Evolutionary conservation across 1,140 invertebrate species (phyloP), one percentile per base, ranked within the genome.

Genomic region (Euglossa dilemma): DNA sequence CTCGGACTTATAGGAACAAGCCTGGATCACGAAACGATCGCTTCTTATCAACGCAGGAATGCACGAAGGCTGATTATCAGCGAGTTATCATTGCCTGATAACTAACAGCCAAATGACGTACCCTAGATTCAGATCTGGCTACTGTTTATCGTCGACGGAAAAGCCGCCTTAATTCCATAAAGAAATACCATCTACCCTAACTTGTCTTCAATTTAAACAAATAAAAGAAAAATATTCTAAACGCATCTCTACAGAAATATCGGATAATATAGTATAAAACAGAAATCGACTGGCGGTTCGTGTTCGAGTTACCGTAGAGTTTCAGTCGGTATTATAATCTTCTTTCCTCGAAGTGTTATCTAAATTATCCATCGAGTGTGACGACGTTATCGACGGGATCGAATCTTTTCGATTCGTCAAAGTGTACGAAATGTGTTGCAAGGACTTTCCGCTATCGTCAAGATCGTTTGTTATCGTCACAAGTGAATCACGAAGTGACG

Each of bases 31-130:
- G n/a, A 50, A 47, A 54, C 45, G 69, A 43, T 25, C 23, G 59
- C 67, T 43, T 71, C 76, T 87, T 85, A 85, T 86, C 85, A 78
- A 28, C 61, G 2, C 23, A 74, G 78, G 83, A 85, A 87, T 87
- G 83, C 72, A 59, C 12, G 56, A 75, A 54, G 67, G 16, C 36
- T 12, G 72, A 87, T 85, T 85, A 74, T 85, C 59, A 70, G 63
- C 47, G 54, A 66, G 47, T 75, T 80, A 80, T 84, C 76, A 43
- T 50, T 14, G 23, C 9, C 18, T 50, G 77, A 86, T 85, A 85
- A 81, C 59, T 20, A 69, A 63, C 72, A 43, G 6, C 66, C 50
- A 59, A 64, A 66, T 80, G 57, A 43, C 66, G 36, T 61, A 52
- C 14, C 72, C 20, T 47, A 61, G 63, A 82, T 85, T 87, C 73